Evolutionary conservation across 92 coral and sea anemone species (phyloP).

Genomic region (Phymanthus crucifer): DNA sequence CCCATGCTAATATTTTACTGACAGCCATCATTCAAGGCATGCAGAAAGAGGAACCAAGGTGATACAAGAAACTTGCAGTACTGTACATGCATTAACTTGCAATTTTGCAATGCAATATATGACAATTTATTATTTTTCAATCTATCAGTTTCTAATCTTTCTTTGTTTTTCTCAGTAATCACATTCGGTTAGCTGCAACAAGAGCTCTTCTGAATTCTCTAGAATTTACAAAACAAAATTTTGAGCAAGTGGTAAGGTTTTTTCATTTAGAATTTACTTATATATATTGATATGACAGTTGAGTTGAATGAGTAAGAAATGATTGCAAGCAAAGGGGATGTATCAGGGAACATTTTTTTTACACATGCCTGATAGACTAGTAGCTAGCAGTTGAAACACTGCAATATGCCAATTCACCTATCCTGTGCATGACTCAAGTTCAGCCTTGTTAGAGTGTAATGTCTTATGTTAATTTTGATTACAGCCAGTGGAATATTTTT

Average conservation of each 20-base stretch:
- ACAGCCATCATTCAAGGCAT: conserved; percentile 95
- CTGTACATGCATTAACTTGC: not conserved
- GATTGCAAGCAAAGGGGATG: too few species aligned
- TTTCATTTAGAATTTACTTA: not conserved
- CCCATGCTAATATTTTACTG: conserved; percentile 72
- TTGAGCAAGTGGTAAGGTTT: conserved; percentile 83
- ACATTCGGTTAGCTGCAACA: conserved; percentile 88
- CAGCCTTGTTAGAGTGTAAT: too few species aligned
- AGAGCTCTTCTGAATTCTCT: conserved; percentile 92
- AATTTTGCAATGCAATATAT: not conserved
- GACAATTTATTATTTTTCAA: not conserved
- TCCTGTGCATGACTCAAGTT: too few species aligned
- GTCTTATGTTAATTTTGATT: too few species aligned
- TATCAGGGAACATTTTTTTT: too few species aligned
- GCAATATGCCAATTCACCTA: too few species aligned
- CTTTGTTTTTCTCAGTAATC: conserved; percentile 41
- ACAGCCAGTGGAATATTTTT: too few species aligned
- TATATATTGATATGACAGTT: too few species aligned
- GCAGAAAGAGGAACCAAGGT: conserved; percentile 94
- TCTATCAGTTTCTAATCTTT: not conserved
- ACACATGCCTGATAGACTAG: too few species aligned
- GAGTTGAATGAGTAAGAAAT: too few species aligned
- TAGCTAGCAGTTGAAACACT: too few species aligned
- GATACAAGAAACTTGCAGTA: not conserved
- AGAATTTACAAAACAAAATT: conserved; percentile 94